These are phyloP conservation scores for Trogon surrucura DNA, from an alignment of 2,113 vertebrate genomes.

Conservation along the genomic window DNA sequence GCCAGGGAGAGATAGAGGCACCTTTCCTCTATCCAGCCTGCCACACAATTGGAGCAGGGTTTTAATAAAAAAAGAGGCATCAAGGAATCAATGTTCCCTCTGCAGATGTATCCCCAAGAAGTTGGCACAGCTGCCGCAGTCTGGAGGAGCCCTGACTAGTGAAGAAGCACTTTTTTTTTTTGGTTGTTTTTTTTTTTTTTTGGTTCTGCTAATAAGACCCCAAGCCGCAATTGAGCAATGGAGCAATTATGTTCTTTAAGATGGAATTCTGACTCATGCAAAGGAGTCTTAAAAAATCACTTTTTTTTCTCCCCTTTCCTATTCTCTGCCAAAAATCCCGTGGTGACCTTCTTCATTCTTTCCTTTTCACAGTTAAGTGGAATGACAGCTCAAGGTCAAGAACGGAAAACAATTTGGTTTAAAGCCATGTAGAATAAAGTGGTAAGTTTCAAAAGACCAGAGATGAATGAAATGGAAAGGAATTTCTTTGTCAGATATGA, in stretches of 20 bases:
- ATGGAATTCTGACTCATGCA: conserved; percentile 18
- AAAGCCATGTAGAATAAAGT: background rate
- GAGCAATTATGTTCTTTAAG: conserved; percentile 7
- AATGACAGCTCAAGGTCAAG: background rate
- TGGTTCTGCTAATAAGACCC: background rate
- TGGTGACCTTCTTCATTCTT: background rate
- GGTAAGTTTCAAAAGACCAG: background rate
- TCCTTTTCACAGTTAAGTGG: background rate
- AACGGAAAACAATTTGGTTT: background rate
- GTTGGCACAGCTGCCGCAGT: background rate
- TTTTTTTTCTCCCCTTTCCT: background rate
- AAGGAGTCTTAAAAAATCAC: background rate
- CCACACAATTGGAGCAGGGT: background rate
- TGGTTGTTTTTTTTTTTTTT: background rate
- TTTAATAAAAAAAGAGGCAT: conserved; percentile 24
- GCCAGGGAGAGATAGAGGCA: background rate
- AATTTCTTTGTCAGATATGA: background rate
- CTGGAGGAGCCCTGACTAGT: background rate
- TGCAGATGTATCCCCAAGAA: background rate
- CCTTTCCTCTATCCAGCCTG: background rate
- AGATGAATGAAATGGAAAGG: background rate
- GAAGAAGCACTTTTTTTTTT: conserved; percentile 5
- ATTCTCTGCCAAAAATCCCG: background rate
- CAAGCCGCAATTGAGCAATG: background rate
- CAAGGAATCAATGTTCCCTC: background rate